phyloP scores from a whole-genome alignment of 2,113 vertebrate genomes.

The Psephotus haematonotus region DNA sequence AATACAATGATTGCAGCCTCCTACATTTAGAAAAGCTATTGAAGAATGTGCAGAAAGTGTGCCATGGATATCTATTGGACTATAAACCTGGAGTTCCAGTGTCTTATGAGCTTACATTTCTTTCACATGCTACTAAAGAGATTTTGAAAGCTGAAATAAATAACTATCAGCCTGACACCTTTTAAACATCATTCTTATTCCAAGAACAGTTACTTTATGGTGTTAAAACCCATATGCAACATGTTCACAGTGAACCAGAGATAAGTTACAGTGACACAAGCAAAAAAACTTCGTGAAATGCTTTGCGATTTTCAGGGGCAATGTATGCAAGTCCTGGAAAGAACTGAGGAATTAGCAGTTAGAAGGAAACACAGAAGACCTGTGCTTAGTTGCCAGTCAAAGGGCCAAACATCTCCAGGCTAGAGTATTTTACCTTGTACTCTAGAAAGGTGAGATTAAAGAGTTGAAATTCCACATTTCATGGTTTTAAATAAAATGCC shows the following conservation, averaged over 20 bases:
- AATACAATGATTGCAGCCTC: neutral
- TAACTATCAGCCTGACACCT: neutral
- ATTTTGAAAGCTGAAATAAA: neutral
- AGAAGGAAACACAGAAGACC: neutral
- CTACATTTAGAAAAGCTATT: neutral
- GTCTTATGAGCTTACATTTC: neutral
- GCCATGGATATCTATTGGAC: neutral
- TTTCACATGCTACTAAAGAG: neutral
- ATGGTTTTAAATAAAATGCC: neutral
- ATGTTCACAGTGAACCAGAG: neutral
- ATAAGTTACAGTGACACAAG: neutral
- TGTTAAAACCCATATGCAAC: neutral
- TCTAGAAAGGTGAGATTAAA: neutral
- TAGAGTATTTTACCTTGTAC: neutral
- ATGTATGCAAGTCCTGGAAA: neutral
- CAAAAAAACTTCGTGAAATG: neutral
- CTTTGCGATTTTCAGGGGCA: neutral
- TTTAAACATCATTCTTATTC: neutral
- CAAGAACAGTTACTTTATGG: neutral
- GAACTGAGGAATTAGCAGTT: neutral
- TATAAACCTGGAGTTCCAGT: neutral
- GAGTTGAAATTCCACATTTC: neutral
- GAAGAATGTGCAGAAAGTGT: neutral
- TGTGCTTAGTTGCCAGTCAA: neutral
- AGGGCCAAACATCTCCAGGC: neutral